These are phyloP conservation scores for Rhagium mordax DNA, from an alignment of 2,888 invertebrate genomes.

Conservation along the genomic window DNA sequence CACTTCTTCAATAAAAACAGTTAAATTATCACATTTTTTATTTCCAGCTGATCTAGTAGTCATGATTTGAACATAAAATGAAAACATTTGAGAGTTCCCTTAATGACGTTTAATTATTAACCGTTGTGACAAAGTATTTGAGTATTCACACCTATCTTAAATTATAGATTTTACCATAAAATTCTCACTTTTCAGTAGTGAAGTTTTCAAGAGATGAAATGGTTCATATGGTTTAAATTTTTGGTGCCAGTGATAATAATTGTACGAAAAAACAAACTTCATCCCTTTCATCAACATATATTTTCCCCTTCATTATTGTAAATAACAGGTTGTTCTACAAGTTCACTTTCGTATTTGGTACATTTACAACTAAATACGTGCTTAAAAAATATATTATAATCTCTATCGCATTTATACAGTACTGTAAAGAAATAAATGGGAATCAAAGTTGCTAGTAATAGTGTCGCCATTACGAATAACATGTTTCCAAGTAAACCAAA, in stretches of 20 bases:
- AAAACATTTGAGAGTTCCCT: too few species aligned
- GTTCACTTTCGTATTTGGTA: slow-evolving; percentile 38
- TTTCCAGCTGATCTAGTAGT: too few species aligned
- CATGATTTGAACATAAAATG: too few species aligned
- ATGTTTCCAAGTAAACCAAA: background rate
- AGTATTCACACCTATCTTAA: too few species aligned
- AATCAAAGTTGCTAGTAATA: slow-evolving; percentile 33
- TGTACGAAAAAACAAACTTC: background rate
- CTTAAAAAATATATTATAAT: slow-evolving; percentile 38
- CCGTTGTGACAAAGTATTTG: too few species aligned
- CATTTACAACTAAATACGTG: slow-evolving; percentile 38
- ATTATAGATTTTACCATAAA: too few species aligned
- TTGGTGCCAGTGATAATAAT: too few species aligned
- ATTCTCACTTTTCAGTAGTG: too few species aligned
- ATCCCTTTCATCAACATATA: slow-evolving; percentile 21
- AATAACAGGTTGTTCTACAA: slow-evolving; percentile 39
- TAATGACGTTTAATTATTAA: too few species aligned
- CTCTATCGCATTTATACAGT: slow-evolving; percentile 38
- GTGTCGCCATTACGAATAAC: slow-evolving; percentile 1
- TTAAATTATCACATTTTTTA: too few species aligned
- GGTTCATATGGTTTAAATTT: background rate
- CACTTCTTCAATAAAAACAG: too few species aligned
- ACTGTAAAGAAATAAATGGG: slow-evolving; percentile 42
- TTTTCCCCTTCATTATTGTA: slow-evolving; percentile 33
- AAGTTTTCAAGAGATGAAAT: too few species aligned